These are phyloP conservation scores for Branchellion lobata DNA, from an alignment of 2,888 invertebrate species.

Conservation along the genomic window DNA sequence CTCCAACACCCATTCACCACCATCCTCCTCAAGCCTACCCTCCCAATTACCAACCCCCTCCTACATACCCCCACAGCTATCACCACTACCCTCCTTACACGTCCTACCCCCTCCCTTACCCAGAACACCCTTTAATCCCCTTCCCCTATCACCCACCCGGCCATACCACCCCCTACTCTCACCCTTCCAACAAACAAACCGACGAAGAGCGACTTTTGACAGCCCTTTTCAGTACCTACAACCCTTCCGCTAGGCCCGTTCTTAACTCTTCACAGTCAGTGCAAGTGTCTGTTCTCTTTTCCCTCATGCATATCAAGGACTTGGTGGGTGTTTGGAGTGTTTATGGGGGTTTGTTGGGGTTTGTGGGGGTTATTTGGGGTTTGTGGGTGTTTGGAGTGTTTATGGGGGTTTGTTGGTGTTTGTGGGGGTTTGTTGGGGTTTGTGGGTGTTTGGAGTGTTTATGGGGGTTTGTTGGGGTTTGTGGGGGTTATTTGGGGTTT, in stretches of 20 bases:
- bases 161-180: background rate
- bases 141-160: background rate
- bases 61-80: background rate
- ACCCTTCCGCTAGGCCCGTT: constrained; percentile 51
- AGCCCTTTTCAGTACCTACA: constrained; percentile 49
- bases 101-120: background rate
- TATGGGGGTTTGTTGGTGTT: background rate
- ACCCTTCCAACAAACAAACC: background rate
- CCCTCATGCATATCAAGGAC: constrained; percentile 46
- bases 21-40: too few relatives aligned
- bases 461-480: background rate
- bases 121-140: background rate
- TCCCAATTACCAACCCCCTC: background rate
- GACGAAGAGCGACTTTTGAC: constrained; percentile 51
- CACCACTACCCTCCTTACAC: background rate
- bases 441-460: background rate
- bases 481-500: background rate
- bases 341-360: background rate
- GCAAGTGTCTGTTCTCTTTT: constrained; percentile 45
- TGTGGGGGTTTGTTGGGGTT: background rate
- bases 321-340: constrained; percentile 10
- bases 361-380: background rate
- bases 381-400: background rate
- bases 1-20: too few relatives aligned
- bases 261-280: constrained; percentile 50